A percentile compares a stretch with the other conserved stretches of the same genome.
Evolutionary conservation across 64 coral and sea anemone genomes (phyloP).

Genomic region (Montipora cactus): DNA sequence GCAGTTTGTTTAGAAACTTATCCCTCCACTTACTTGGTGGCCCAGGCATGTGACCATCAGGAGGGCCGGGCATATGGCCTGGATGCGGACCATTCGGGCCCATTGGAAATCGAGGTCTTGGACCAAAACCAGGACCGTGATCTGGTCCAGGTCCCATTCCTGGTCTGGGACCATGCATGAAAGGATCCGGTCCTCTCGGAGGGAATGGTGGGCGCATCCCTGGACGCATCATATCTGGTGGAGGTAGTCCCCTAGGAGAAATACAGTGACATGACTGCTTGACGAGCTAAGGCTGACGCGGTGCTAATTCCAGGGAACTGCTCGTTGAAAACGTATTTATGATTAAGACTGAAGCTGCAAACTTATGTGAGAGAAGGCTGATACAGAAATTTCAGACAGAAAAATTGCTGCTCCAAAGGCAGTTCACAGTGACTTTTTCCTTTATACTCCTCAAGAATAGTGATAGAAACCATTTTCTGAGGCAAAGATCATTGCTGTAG

Average conservation of each 20-base stretch:
- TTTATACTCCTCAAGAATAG: too few species aligned
- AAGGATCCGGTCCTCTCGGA: conserved; percentile 36
- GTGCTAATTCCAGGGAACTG: too few species aligned
- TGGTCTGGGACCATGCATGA: conserved; percentile 49
- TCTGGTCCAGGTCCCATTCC: conserved; percentile 22
- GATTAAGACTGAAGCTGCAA: too few species aligned
- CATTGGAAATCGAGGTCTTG: conserved; percentile 34
- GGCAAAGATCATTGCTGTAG: too few species aligned
- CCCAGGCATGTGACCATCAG: neutral
- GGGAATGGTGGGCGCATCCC: conserved; percentile 25
- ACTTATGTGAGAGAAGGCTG: too few species aligned
- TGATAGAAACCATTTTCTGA: too few species aligned
- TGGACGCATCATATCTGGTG: conserved; percentile 34
- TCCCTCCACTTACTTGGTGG: conserved; percentile 10
- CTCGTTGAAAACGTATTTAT: too few species aligned
- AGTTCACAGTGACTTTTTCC: too few species aligned
- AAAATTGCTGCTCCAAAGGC: too few species aligned
- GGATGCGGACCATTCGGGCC: conserved; percentile 35
- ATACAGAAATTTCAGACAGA: too few species aligned
- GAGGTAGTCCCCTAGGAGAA: conserved; percentile 22
- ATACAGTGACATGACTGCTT: neutral
- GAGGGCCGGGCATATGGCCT: conserved; percentile 61
- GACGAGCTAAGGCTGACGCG: too few species aligned
- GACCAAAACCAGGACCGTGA: conserved; percentile 44
- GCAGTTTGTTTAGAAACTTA: too few species aligned